Conservation (phyloP, 1,140 invertebrate species). For the Drosophila nikananu region DNA sequence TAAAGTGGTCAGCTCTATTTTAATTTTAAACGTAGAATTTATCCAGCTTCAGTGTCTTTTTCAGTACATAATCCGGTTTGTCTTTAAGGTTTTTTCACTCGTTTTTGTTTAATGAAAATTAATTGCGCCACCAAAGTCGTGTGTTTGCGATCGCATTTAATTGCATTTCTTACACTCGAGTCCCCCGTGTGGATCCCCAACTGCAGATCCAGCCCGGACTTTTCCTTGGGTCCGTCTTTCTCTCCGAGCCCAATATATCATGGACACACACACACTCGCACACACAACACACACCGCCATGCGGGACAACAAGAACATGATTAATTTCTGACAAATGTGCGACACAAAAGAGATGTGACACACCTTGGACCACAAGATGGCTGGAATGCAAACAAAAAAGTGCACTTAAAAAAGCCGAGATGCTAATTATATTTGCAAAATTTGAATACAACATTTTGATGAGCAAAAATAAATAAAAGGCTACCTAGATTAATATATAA, state of each 20-base stretch:
- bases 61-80: constrained; percentile 47
- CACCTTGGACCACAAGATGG: constrained; percentile 77
- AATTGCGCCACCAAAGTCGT: constrained; percentile 83
- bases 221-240: constrained; percentile 50
- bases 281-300: constrained; percentile 34
- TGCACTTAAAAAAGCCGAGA: constrained; percentile 1
- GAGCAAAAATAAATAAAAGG: neutral
- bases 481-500: neutral
- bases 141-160: constrained; percentile 78
- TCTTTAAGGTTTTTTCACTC: constrained; percentile 1
- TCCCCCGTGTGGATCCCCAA: constrained; percentile 45
- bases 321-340: constrained; percentile 85
- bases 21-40: neutral
- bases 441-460: neutral
- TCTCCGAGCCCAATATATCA: constrained; percentile 32
- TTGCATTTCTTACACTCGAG: constrained; percentile 73
- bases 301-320: constrained; percentile 76
- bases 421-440: too few species aligned
- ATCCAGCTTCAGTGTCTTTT: neutral
- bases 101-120: constrained; percentile 76
- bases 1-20: neutral
- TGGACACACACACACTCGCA: constrained; percentile 31
- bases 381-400: constrained; percentile 44
- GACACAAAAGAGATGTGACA: constrained; percentile 83
- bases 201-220: constrained; percentile 51